Evolutionary conservation across 2,113 vertebrate species (phyloP), one percentile per base, ranked within the genome.

Genomic region (Zingel zingel): DNA sequence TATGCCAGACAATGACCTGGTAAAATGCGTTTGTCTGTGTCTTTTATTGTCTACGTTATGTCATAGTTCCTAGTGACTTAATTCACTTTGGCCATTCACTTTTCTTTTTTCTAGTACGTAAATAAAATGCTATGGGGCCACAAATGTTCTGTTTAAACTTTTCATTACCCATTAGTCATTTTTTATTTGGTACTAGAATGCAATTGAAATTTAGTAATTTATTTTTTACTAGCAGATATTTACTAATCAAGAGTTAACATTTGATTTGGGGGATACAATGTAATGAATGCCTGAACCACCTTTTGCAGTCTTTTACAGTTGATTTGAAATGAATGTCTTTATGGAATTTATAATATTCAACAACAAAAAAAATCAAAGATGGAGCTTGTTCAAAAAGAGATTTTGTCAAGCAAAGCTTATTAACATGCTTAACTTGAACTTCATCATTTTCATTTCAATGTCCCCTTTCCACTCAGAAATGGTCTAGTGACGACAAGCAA

Each of bases 401-500:
- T 15, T 39, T 66, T 36, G 51, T 15, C 19, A 9, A 10, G 33
- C n/a, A 18, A 62, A 9, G 27, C 23, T 4, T 45, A 75, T 74
- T 21, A 21, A 4, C 18, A 45, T 43, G 9, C 47, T 82, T 4
- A 5, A 12, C 39, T 43, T 71, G 4, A 23, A 1, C 1, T 15
- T 27, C 21, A 54, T 3, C 18, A 19, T 18, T 65, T 65, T 47
- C 16, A 47, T 30, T 21, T 69, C 53, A 18, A 10, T 68, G 15
- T n/a, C 10, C 1, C n/a, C 45, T 82, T 36, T 81, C 14, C 50
- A 3, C 23, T 18, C 66, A 92, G 71, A 84, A 62, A 63, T 95
- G 95, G 94, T 77, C 56, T 2, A 43, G 30, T 0, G 25, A 58
- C 0, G 94, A 95, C 56, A 88, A 47, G 19, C 0, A 6, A 0